Percentiles rank a stretch among this genome's conserved stretches.
Conservation (phyloP, 23 tunicate genomes). For the Trididemnum clinides region DNA sequence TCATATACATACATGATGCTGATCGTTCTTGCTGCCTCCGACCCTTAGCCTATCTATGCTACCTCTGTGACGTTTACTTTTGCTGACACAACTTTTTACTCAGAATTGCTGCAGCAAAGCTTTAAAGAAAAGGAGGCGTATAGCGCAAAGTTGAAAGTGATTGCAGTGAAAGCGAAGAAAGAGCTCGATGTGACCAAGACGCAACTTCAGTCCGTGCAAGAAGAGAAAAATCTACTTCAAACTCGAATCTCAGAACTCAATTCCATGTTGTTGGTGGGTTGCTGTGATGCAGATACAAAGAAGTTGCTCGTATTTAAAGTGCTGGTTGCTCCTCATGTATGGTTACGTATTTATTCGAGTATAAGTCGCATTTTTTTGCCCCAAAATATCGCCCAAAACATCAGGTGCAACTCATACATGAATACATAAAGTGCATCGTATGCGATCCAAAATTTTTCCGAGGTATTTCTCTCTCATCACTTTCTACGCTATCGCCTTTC, state of each 20-base stretch:
- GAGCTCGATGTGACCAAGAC: conserved; percentile 62
- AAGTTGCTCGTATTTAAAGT: not conserved
- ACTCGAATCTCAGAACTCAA: conserved; percentile 29
- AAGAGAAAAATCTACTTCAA: conserved; percentile 49
- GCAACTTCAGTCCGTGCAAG: conserved; percentile 46
- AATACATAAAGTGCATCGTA: no score
- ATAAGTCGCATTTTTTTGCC: no score
- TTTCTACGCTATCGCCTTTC: no score
- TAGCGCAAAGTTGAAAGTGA: conserved; percentile 60
- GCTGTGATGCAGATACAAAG: not conserved
- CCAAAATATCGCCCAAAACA: no score
- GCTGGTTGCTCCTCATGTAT: not conserved
- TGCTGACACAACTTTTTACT: not conserved
- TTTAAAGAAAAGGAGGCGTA: conserved; percentile 69
- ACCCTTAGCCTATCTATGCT: no score
- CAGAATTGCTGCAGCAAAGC: conserved; percentile 50
- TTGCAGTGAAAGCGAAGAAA: conserved; percentile 88
- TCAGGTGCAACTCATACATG: no score
- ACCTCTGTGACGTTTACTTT: no score
- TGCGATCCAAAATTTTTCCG: no score
- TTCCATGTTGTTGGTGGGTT: conserved; percentile 23
- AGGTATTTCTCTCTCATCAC: no score
- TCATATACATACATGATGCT: no score
- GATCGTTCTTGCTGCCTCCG: no score
- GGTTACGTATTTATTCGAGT: not conserved